phyloP scores from a whole-genome alignment of 2,113 vertebrate genomes.

The Symphodus melops region DNA sequence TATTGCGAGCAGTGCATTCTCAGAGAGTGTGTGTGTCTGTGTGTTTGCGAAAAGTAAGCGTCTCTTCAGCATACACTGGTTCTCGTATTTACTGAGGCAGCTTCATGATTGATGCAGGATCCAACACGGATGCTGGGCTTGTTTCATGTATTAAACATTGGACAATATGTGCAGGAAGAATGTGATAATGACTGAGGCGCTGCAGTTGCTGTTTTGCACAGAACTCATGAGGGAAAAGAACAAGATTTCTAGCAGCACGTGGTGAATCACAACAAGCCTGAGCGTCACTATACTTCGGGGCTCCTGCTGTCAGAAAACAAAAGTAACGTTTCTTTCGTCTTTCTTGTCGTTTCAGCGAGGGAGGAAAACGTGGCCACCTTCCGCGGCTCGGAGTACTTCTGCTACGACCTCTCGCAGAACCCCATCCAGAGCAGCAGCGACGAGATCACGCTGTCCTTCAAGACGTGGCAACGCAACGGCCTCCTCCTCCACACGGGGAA shows the following conservation, averaged over 20 bases:
- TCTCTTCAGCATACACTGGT: conserved; percentile 14
- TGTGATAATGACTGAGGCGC: not conserved
- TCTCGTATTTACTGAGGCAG: conserved; percentile 44
- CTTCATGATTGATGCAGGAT: conserved; percentile 29
- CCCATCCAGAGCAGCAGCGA: conserved; percentile 99
- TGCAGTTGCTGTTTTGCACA: not conserved
- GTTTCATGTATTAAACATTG: conserved; percentile 23
- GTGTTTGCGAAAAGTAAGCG: conserved; percentile 30
- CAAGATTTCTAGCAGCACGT: too few species aligned
- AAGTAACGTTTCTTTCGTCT: not conserved
- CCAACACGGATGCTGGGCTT: not conserved
- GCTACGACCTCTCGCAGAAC: conserved; percentile 98
- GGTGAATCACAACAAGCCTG: not conserved
- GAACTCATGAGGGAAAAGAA: not conserved
- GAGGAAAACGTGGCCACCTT: conserved; percentile 98
- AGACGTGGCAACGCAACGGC: conserved; percentile 97
- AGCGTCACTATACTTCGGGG: not conserved
- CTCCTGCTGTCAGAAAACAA: not conserved
- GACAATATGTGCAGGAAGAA: not conserved
- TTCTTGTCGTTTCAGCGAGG: conserved; percentile 82
- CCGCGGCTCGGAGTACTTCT: conserved; percentile 97
- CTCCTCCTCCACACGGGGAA: conserved; percentile 99
- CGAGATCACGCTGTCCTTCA: conserved; percentile 98
- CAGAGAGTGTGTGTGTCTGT: conserved; percentile 15
- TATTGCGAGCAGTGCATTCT: conserved; percentile 56